Base-by-base conservation (phyloP, 2,888 invertebrate genomes). In the Dynastes maya region DNA sequence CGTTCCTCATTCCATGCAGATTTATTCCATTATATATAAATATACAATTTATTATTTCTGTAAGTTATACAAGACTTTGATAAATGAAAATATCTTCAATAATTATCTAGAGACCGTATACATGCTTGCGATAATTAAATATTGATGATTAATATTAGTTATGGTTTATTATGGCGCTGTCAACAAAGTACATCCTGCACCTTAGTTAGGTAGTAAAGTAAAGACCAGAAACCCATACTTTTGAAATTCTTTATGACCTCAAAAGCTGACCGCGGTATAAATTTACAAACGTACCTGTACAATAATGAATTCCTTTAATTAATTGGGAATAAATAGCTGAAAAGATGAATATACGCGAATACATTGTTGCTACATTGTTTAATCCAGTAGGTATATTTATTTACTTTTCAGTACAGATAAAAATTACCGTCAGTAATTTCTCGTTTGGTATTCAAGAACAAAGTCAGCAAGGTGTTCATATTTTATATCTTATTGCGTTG, bases 131-230 rank as follows among this genome's bases (percentile, higher is more conserved):
- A 67, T 67, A 67, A 67, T 67, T 67, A 67, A 67, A 67, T 67
- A 67, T 67, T 67, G 67, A 45, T 67, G 45, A 67, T 67, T 49
- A 67, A 67, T 67, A 67, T 67, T 67, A 67, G 67, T 67, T 67
- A 67, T 27, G 45, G 9, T 67, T 45, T 49, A 67, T 67, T 67
- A 49, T 67, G 67, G 49, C 22, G 49, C 49, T 67, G 67, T 67
- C 45, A 45, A 67, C 45, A 49, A 67, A 67, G 49, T 67, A 45
- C 67, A 67, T 67, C 67, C 67, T 67, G 67, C 45, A 67, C 16
- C 45, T 45, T 67, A 49, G 64, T 64, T 16, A 49, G 22, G 22
- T 58, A 8, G 5, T 16, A 22, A 16, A 49, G 22, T 49, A 67
- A 49, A 49, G 9, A 45, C 45, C 16, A n/a, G 67, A 67, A 67